These are phyloP conservation scores for Arizona elegans DNA, from an alignment of 2,113 vertebrate genomes.

Conservation along the genomic window DNA sequence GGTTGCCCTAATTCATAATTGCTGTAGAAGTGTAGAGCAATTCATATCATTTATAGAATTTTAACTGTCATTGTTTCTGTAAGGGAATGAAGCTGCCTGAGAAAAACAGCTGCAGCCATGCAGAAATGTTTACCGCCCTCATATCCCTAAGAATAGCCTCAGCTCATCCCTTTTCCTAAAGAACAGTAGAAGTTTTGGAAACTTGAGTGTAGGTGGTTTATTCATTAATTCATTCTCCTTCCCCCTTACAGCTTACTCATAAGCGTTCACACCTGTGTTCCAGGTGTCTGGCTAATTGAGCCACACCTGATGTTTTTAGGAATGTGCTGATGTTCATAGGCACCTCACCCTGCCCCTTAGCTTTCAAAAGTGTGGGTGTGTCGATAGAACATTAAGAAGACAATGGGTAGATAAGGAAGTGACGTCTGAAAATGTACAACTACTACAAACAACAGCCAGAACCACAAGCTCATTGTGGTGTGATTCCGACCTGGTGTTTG, in stretches of 20 bases:
- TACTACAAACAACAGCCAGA: background rate
- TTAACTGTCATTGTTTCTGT: background rate
- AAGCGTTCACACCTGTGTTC: background rate
- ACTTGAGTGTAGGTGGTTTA: background rate
- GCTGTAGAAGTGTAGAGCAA: background rate
- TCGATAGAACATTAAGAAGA: background rate
- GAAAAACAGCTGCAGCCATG: background rate
- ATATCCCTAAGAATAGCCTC: background rate
- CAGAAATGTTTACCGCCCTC: background rate
- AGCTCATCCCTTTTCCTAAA: background rate
- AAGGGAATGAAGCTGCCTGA: background rate
- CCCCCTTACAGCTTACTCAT: background rate
- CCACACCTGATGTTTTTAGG: background rate
- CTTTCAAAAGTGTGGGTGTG: background rate
- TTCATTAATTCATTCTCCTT: background rate
- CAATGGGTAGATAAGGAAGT: background rate
- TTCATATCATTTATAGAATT: background rate
- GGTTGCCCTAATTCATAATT: background rate
- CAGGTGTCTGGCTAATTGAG: background rate
- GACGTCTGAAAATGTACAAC: background rate
- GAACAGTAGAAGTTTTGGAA: background rate
- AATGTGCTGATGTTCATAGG: background rate
- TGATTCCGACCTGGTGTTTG: background rate
- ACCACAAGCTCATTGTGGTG: background rate
- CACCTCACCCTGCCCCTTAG: background rate